A percentile compares a stretch with the other conserved stretches of the same genome.
These are phyloP conservation scores for Sebastes paucispinis DNA, from an alignment of 2,797 vertebrate species.

Conservation along the genomic window DNA sequence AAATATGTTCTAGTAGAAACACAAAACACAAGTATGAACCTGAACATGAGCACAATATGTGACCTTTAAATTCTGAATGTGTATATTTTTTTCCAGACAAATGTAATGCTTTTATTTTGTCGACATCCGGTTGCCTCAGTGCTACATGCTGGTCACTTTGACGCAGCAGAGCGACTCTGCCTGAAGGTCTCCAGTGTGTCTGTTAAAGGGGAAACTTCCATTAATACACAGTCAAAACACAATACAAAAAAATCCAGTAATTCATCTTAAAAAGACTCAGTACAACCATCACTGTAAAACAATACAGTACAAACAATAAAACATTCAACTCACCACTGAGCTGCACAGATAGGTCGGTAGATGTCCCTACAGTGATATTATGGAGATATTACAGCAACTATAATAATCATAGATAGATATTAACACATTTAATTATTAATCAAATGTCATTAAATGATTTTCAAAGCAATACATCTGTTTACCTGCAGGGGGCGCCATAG, in stretches of 20 bases:
- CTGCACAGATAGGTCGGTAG: not conserved
- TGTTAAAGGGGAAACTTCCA: slow-evolving; percentile 41
- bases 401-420: not conserved
- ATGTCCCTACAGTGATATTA: not conserved
- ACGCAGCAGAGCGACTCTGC: slow-evolving; percentile 2
- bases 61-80: not conserved
- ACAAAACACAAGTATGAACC: too few species aligned
- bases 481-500: slow-evolving; percentile 6
- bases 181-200: slow-evolving; percentile 11
- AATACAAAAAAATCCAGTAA: not conserved
- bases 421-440: not conserved
- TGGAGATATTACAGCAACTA: not conserved
- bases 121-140: not conserved
- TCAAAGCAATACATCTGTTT: accelerated
- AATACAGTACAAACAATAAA: not conserved
- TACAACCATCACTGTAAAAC: not conserved
- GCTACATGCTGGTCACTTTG: accelerated
- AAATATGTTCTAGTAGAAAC: too few species aligned
- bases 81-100: not conserved
- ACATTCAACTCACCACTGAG: not conserved
- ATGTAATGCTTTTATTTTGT: slow-evolving; percentile 35
- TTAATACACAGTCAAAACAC: slow-evolving; percentile 12
- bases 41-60: too few species aligned
- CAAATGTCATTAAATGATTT: not conserved
- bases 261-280: not conserved